phyloP scores from a whole-genome alignment of 1,140 invertebrate species.

The Phenacoccus solenopsis region DNA sequence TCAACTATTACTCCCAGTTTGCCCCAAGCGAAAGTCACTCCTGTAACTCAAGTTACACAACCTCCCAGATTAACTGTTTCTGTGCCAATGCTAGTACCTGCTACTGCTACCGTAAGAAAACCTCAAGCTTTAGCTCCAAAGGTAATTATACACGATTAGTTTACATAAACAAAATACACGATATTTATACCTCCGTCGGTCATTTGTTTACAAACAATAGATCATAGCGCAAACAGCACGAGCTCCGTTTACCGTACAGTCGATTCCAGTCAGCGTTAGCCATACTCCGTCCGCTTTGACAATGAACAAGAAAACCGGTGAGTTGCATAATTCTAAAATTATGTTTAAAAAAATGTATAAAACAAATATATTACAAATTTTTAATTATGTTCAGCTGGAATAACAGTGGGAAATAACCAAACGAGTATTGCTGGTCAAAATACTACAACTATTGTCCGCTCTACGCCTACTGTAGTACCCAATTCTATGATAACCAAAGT shows the following conservation, averaged over 20 bases:
- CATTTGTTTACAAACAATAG: background rate
- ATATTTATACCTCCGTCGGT: background rate
- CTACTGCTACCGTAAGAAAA: background rate
- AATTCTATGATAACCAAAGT: background rate
- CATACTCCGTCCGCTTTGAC: background rate
- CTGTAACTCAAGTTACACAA: background rate
- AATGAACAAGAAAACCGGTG: slow-evolving; percentile 7
- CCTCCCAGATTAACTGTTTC: background rate
- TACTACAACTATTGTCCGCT: background rate
- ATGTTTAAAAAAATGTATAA: background rate
- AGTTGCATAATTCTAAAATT: background rate
- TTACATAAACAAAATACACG: background rate
- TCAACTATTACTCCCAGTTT: background rate
- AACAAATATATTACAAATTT: background rate
- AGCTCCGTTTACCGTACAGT: background rate
- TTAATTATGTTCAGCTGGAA: background rate
- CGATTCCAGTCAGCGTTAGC: slow-evolving; percentile 6
- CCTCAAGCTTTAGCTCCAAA: slow-evolving; percentile 9
- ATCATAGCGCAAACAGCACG: background rate
- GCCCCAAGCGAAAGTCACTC: background rate
- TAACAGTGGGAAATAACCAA: background rate
- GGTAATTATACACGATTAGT: background rate
- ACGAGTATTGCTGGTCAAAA: background rate
- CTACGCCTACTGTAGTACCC: background rate
- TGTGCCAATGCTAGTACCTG: background rate